Conservation (phyloP, 2,113 vertebrate species). For the Otolemur garnettii region DNA sequence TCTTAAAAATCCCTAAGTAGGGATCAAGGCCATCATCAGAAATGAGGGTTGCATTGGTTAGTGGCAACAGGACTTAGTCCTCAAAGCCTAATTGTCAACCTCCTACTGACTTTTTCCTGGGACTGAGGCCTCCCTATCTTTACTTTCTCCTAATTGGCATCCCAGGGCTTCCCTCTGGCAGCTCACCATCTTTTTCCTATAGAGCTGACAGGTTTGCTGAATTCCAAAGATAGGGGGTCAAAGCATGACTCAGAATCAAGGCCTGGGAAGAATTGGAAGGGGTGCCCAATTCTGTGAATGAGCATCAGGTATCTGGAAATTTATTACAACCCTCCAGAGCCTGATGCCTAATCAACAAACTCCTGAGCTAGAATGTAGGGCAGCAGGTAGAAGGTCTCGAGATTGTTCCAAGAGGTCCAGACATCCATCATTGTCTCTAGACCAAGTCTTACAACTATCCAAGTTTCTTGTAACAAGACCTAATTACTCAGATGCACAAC, state of each 20-base stretch:
- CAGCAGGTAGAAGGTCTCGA: neutral
- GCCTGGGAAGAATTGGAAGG: neutral
- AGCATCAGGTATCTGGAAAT: neutral
- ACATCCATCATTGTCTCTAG: neutral
- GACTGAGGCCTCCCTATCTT: neutral
- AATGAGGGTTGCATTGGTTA: neutral
- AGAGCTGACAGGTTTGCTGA: neutral
- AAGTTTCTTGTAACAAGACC: neutral
- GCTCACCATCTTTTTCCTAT: neutral
- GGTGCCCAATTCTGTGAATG: neutral
- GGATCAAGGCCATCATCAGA: neutral
- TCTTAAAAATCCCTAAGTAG: slow-evolving; percentile 39
- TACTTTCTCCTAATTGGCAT: neutral
- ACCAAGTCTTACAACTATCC: neutral
- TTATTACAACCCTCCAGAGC: neutral
- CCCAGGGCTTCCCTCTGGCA: neutral
- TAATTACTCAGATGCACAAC: neutral
- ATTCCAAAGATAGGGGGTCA: neutral
- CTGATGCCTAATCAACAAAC: neutral
- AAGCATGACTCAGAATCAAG: neutral
- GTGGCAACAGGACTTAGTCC: neutral
- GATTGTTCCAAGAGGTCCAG: neutral
- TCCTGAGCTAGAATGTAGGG: neutral
- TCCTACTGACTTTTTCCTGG: neutral
- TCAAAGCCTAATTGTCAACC: neutral